Base-by-base conservation (phyloP, 2,888 invertebrate species). In the Xestobium rufovillosum region DNA sequence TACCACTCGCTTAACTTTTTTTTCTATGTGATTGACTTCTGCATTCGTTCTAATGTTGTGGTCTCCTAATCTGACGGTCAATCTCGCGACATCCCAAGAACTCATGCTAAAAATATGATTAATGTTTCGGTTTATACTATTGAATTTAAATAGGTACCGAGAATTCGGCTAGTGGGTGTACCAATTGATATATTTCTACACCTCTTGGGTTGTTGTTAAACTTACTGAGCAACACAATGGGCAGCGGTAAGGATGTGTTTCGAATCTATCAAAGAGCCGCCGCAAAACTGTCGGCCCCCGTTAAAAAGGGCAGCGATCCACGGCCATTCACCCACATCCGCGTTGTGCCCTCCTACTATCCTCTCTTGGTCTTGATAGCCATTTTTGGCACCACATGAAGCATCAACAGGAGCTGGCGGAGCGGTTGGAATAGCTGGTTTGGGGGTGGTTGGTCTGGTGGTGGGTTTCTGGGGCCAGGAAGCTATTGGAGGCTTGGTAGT, bases 211-310 rank as follows among this genome's bases (percentile, higher is more conserved):
- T n/a, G n/a, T n/a, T n/a, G n/a, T n/a, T n/a, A n/a, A n/a, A 66
- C 79, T 76, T 70, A 89, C 89, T 86, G 84, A 16, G 87, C 86
- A 14, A 90, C 85, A 60, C 90, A 90, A 66, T 90, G 89, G 1
- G 90, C 89, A 2, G 89, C 88, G 2, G 89, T 83, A 9, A 90
- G 67, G 31, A 90, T 78, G 56, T 89, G 88, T 33, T 61, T 66
- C 44, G 78, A 75, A 53, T 89, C 87, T 43, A 90, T 83, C 28
- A 90, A 69, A 1, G 88, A 87, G 6, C 89, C 90, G 2, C 89
- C 90, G 59, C 90, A 90, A 65, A 90, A 89, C 61, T 90, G 88
- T 17, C 87, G 73, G 10, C 85, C 86, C 3, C 75, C 76, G 59
- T 85, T 87, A 61, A 90, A 86, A 19, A 91, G 68, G 1, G 82